phyloP scores from a whole-genome alignment of 1,140 invertebrate species.

The Orchesella cincta region DNA sequence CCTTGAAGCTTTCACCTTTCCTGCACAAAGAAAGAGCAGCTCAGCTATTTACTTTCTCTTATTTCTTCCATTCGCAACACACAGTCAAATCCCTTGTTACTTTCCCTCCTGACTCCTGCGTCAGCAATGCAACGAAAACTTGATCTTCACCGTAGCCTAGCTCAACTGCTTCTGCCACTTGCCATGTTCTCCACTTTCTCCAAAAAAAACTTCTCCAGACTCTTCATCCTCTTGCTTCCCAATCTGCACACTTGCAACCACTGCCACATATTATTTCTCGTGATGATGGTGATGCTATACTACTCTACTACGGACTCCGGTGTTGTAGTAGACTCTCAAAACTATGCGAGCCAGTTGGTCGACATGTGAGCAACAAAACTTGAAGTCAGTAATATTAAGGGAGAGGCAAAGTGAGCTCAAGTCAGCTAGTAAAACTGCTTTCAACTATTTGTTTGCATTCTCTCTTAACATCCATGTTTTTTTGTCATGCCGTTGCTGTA shows the following conservation, averaged over 20 bases:
- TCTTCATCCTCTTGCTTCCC: not conserved
- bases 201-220: not conserved
- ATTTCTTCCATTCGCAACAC: not conserved
- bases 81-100: not conserved
- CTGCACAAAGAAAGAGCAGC: not conserved
- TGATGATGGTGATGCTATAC: not conserved
- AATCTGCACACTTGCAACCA: not conserved
- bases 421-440: not conserved
- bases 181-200: not conserved
- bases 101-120: slow-evolving; percentile 20
- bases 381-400: not conserved
- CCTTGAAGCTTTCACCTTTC: not conserved
- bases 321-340: too few relatives aligned
- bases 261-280: not conserved
- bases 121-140: slow-evolving; percentile 19
- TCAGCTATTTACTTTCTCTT: not conserved
- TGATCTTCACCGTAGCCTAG: not conserved
- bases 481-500: not conserved
- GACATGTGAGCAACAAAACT: not conserved
- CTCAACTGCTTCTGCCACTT: slow-evolving; percentile 1
- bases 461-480: not conserved
- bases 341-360: not conserved
- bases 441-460: not conserved
- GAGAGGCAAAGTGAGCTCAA: not conserved
- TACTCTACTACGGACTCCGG: not conserved